Conservation (phyloP, 1,140 invertebrate genomes). For the Ceratina calcarata region DNA sequence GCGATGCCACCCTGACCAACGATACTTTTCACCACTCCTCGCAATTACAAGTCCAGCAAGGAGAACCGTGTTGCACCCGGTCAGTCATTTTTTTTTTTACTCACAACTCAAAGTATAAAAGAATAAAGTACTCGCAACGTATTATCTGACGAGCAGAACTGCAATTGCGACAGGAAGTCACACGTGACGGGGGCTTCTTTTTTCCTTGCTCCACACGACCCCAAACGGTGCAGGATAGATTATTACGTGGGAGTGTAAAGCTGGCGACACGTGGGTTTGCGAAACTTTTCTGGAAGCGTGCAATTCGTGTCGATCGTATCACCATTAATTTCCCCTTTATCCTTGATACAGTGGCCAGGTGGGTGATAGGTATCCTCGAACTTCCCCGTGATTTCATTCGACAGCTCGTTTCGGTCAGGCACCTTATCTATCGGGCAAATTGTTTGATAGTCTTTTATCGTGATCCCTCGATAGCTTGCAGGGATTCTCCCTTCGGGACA, state of each 20-base stretch:
- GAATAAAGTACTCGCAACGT: constrained; percentile 37
- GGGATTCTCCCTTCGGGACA: neutral
- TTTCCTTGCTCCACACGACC: neutral
- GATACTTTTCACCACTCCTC: neutral
- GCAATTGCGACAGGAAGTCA: constrained; percentile 37
- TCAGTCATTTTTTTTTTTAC: constrained; percentile 11
- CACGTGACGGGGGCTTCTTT: constrained; percentile 18
- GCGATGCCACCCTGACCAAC: constrained; percentile 4
- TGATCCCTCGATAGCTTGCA: neutral
- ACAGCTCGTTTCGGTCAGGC: neutral
- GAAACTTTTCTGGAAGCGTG: constrained; percentile 38
- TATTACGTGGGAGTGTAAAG: constrained; percentile 46
- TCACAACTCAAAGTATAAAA: neutral
- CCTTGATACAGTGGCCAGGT: neutral
- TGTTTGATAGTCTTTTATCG: neutral
- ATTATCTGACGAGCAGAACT: constrained; percentile 17
- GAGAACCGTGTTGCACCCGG: neutral
- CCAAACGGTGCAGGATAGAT: neutral
- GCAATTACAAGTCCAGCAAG: neutral
- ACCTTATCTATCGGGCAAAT: neutral
- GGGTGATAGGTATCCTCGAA: neutral
- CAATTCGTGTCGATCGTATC: constrained; percentile 20
- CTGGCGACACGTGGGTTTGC: constrained; percentile 38
- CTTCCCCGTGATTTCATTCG: constrained; percentile 7
- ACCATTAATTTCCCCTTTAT: constrained; percentile 8